Evolutionary conservation across 1,140 invertebrate species (phyloP).

Genomic region (Prorops nasuta): DNA sequence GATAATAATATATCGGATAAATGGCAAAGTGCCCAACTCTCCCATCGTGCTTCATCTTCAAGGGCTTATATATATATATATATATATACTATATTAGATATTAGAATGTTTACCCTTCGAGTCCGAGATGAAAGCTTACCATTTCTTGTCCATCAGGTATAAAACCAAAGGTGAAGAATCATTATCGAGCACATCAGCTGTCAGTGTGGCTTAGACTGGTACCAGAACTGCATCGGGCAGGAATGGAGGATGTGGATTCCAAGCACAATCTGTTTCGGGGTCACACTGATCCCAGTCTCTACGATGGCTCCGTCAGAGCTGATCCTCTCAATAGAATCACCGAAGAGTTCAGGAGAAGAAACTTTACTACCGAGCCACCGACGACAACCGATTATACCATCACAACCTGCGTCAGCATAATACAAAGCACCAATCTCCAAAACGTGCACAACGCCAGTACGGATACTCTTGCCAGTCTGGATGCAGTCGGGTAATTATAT

Average conservation of each 20-base stretch:
- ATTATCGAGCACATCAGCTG: constrained; percentile 89
- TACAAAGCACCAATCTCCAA: constrained; percentile 55
- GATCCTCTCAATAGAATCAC: constrained; percentile 69
- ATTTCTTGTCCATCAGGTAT: constrained; percentile 65
- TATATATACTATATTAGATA: no score
- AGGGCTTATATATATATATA: no score
- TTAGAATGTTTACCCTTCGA: no score
- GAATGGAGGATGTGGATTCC: constrained; percentile 82
- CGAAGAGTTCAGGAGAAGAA: constrained; percentile 49
- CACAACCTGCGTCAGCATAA: constrained; percentile 60
- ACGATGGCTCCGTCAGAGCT: constrained; percentile 77
- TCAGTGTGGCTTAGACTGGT: constrained; percentile 92
- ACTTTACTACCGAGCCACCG: constrained; percentile 59
- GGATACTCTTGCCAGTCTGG: constrained; percentile 72
- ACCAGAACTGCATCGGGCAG: constrained; percentile 85
- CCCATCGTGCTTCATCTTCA: no score
- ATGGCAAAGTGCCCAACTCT: no score
- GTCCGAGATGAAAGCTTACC: no score
- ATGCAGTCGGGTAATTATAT: constrained; percentile 65
- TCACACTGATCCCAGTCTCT: constrained; percentile 77
- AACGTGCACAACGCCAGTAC: constrained; percentile 63
- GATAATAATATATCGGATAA: no score
- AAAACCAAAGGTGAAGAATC: constrained; percentile 88
- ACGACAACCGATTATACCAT: constrained; percentile 56
- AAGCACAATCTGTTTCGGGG: constrained; percentile 81